Base-by-base conservation (phyloP, 2,113 vertebrate genomes). In the Apodemus sylvaticus region DNA sequence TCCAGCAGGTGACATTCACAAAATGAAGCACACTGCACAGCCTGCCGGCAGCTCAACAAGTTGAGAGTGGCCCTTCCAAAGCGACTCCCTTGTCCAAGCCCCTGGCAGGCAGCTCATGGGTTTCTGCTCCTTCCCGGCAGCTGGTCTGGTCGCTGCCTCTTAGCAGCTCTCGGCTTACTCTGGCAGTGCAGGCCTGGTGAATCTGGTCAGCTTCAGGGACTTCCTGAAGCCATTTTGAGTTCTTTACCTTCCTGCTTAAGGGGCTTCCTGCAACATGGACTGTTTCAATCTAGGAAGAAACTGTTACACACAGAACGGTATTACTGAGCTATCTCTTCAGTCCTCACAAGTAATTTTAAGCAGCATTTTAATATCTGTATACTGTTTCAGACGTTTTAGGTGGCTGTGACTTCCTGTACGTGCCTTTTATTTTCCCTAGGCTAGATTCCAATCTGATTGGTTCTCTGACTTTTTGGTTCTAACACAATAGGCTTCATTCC, bases 381-480 rank as follows among this genome's bases (percentile, higher is more conserved):
- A 70, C 24, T 39, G 39, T 82, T 92, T 90, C 34, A 85, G 76
- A 42, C 74, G 42, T 22, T 62, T 13, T 93, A 94, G 51, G 66
- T 79, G 26, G 81, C 53, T 55, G 39, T 39, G 39, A 22, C 22
- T 42, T 90, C 53, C 26, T 73, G 88, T 62, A 1, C 48, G 0
- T 90, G 55, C 68, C 86, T 97, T 13, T 17, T 89, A n/a, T 81
- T 90, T 93, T 70, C 53, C n/a, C 77, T 68, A 85, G n/a, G 39
- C 53, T 93, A 82, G 51, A 88, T 90, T 95, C 36, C 64, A 86
- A 58, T 79, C n/a, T 83, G 42, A 42, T 95, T 83, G 68, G 68
- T 31, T 89, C 92, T 73, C 51, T 55, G 62, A 34, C 16, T 62
- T 83, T 86, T 86, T 71, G 8, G 51, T 91, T 94, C 36, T 93